These are phyloP conservation scores for Carterocephalus palaemon DNA, from an alignment of 2,888 invertebrate species.

Conservation along the genomic window DNA sequence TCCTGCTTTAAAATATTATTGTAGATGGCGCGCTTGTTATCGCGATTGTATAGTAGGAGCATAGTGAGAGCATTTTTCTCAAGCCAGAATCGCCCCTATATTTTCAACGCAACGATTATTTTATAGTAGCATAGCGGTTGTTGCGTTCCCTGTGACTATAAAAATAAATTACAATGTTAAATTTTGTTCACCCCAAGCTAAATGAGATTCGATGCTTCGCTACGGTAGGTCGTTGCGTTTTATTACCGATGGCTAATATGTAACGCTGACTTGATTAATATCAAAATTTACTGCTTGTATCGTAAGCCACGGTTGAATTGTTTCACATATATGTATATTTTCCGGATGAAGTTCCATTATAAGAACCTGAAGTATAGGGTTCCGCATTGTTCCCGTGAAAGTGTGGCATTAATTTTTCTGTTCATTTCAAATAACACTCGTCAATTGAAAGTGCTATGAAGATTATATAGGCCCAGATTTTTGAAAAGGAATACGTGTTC, in stretches of 20 bases:
- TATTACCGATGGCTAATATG: slow-evolving; percentile 33
- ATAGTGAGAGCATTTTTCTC: slow-evolving; percentile 16
- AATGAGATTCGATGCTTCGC: slow-evolving; percentile 64
- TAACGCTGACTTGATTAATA: slow-evolving; percentile 18
- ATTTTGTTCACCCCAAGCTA: slow-evolving; percentile 68
- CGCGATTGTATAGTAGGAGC: too few relatives aligned
- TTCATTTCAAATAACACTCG: too few relatives aligned
- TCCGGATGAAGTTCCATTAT: background rate
- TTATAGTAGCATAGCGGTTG: slow-evolving; percentile 26
- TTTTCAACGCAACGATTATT: slow-evolving; percentile 23
- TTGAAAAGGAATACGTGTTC: too few relatives aligned
- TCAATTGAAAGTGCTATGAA: too few relatives aligned
- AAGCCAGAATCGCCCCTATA: slow-evolving; percentile 10
- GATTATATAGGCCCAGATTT: too few relatives aligned
- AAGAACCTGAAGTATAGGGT: background rate
- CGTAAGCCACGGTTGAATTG: background rate
- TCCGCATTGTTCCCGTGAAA: too few relatives aligned
- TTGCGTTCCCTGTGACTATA: slow-evolving; percentile 54
- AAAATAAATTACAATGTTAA: slow-evolving; percentile 77
- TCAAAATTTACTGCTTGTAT: slow-evolving; percentile 1
- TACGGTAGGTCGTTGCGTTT: slow-evolving; percentile 61
- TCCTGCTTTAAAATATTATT: too few relatives aligned
- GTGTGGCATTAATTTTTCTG: too few relatives aligned
- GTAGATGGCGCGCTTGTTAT: too few relatives aligned
- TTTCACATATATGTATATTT: background rate